A percentile compares a stretch with the other conserved stretches of the same genome.
phyloP scores from a whole-genome alignment of 2,888 invertebrate genomes.

The Yponomeuta plumbellus region DNA sequence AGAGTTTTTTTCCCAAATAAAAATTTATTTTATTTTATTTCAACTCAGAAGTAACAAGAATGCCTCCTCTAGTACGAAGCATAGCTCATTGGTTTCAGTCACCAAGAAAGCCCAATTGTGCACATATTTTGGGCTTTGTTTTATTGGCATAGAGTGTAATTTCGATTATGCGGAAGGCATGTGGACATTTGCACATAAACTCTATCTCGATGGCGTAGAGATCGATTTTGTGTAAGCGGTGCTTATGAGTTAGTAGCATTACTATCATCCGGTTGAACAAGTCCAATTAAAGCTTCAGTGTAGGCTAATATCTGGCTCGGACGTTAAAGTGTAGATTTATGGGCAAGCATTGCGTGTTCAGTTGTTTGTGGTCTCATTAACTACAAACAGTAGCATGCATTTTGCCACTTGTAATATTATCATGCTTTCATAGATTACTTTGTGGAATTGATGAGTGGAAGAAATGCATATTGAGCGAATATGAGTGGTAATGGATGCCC shows the following conservation, averaged over 20 bases:
- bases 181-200: background rate
- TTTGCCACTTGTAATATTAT: too few relatives aligned
- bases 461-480: too few relatives aligned
- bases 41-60: too few relatives aligned
- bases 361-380: too few relatives aligned
- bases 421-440: too few relatives aligned
- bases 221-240: background rate
- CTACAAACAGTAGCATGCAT: too few relatives aligned
- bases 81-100: background rate
- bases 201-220: background rate
- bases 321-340: background rate
- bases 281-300: background rate
- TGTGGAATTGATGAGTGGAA: too few relatives aligned
- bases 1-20: too few relatives aligned
- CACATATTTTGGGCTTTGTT: background rate
- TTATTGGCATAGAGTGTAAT: background rate
- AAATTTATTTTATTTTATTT: too few relatives aligned
- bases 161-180: background rate
- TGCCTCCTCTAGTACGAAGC: too few relatives aligned
- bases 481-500: too few relatives aligned
- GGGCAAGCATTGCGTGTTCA: too few relatives aligned
- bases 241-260: background rate
- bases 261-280: background rate
- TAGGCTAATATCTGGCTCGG: background rate
- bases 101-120: background rate